Evolutionary conservation across 2,888 invertebrate species (phyloP).

Genomic region (Scaeva pyrastri): DNA sequence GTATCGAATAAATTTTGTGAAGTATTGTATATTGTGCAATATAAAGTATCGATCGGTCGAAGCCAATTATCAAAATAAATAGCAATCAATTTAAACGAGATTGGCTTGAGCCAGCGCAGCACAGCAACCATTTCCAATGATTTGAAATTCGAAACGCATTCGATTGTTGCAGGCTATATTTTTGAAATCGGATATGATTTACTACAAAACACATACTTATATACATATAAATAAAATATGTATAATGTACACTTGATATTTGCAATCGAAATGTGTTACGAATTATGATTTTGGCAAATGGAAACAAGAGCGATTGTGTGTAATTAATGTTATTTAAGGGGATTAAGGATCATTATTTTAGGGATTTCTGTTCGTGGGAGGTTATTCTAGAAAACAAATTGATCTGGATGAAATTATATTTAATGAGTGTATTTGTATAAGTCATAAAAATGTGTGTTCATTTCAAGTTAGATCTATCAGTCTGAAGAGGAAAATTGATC

Average conservation of each 20-base stretch:
- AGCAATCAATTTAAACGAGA: conserved; percentile 79
- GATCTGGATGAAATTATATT: conserved; percentile 31
- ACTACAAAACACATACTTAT: conserved; percentile 1
- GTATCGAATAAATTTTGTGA: neutral
- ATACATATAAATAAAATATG: too few species aligned
- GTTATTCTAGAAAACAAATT: conserved; percentile 36
- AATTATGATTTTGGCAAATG: conserved; percentile 50
- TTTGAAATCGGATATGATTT: conserved; percentile 73
- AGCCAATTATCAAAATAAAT: conserved; percentile 81
- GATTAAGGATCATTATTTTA: conserved; percentile 55
- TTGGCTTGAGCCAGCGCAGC: conserved; percentile 68
- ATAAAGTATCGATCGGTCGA: conserved; percentile 75
- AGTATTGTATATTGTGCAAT: conserved; percentile 37
- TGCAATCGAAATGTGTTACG: conserved; percentile 13
- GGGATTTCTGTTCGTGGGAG: conserved; percentile 33
- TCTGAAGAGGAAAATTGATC: too few species aligned
- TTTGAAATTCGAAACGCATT: conserved; percentile 78
- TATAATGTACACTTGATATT: conserved; percentile 39
- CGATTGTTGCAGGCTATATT: conserved; percentile 76
- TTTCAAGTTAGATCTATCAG: neutral
- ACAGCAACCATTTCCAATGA: conserved; percentile 7
- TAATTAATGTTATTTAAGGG: conserved; percentile 70
- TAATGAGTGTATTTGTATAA: conserved; percentile 9
- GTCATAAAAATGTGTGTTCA: neutral
- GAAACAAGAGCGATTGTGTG: conserved; percentile 46